Percentiles rank a stretch among this genome's conserved stretches.
phyloP scores from a whole-genome alignment of 2,797 vertebrate species.

The Artibeus jamaicensis region DNA sequence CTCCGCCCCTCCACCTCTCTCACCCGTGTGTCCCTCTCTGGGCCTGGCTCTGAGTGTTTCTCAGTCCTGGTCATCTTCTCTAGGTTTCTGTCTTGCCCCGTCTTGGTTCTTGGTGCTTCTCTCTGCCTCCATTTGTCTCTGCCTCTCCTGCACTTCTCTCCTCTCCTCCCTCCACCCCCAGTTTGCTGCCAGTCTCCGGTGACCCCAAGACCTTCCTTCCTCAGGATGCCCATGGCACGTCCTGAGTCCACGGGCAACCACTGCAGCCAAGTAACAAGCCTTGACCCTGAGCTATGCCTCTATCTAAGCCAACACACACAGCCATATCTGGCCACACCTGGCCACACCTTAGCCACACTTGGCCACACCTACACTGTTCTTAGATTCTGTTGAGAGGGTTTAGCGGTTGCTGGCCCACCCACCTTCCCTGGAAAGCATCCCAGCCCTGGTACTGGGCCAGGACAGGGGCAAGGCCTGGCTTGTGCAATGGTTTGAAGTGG shows the following conservation, averaged over 20 bases:
- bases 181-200: not conserved
- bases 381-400: not conserved
- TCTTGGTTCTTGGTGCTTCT: not conserved
- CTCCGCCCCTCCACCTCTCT: too few relatives aligned
- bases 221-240: not conserved
- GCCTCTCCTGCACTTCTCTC: not conserved
- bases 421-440: not conserved
- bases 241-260: not conserved
- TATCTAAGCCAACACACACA: not conserved
- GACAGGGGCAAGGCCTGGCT: not conserved
- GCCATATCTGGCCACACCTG: not conserved
- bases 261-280: not conserved
- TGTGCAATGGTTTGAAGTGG: not conserved
- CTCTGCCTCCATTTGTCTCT: not conserved
- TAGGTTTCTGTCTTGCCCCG: not conserved
- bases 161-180: not conserved
- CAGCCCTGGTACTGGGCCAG: not conserved
- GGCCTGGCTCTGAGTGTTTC: fast-evolving
- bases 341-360: not conserved
- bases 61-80: not conserved
- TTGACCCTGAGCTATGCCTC: not conserved
- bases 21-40: fast-evolving
- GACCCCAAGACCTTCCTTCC: not conserved
- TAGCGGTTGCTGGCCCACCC: not conserved
- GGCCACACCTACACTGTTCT: not conserved